Evolutionary conservation across 2,888 invertebrate species (phyloP).

Genomic region (Leptarthrus brevirostris): DNA sequence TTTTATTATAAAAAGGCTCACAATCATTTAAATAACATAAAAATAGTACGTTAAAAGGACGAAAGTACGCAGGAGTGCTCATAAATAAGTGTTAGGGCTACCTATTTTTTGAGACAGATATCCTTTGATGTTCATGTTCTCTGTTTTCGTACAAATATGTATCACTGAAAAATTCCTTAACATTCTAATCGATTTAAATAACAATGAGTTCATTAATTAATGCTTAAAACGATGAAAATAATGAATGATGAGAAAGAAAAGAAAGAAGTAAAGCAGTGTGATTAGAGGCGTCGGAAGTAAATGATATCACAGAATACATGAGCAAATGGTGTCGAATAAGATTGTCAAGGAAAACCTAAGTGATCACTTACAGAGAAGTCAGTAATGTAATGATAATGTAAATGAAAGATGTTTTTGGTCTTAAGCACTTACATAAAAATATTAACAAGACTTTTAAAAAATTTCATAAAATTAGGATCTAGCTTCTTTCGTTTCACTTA

Average conservation of each 20-base stretch:
- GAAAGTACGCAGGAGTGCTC: not conserved
- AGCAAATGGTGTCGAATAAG: conserved; percentile 28
- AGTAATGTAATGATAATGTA: conserved; percentile 1
- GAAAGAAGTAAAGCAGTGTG: not conserved
- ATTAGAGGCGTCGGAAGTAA: not conserved
- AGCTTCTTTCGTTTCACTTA: conserved; percentile 8
- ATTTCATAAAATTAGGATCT: conserved; percentile 12
- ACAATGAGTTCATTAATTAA: not conserved
- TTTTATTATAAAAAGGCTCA: conserved; percentile 20
- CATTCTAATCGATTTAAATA: not conserved
- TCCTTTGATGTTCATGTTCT: not conserved
- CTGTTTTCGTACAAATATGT: not conserved
- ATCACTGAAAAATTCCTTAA: not conserved
- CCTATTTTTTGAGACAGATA: conserved; percentile 11
- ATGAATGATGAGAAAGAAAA: conserved; percentile 3
- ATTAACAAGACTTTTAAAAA: conserved; percentile 32
- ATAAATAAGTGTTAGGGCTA: no score
- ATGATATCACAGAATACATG: conserved; percentile 41
- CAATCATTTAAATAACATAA: conserved; percentile 6
- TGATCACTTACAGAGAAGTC: not conserved
- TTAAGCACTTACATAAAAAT: conserved; percentile 42
- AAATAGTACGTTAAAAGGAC: not conserved
- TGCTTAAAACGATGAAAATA: not conserved
- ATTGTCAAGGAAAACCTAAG: not conserved
- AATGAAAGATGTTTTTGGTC: conserved; percentile 40